Evolutionary conservation across 2,888 invertebrate genomes (phyloP).

Genomic region (Syritta pipiens): DNA sequence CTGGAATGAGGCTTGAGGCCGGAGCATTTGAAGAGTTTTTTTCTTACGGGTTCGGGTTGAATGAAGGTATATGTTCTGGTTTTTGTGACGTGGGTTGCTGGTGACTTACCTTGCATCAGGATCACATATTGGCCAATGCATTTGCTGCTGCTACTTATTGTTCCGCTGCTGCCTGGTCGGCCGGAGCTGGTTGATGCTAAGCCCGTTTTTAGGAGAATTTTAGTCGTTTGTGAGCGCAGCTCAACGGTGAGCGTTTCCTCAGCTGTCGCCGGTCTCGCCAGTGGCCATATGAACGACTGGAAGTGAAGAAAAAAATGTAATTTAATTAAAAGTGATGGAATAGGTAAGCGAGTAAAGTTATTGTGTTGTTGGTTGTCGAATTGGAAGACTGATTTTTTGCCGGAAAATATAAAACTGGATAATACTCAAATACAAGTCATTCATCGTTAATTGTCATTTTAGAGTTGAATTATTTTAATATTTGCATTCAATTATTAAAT

Average conservation of each 20-base stretch:
- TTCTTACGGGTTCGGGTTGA: not conserved
- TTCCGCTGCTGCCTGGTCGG: conserved; percentile 72
- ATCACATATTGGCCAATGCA: conserved; percentile 76
- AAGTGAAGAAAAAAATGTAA: conserved; percentile 69
- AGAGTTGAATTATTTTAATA: too few relatives aligned
- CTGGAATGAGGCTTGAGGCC: not conserved
- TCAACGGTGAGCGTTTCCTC: conserved; percentile 83
- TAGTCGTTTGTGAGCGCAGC: conserved; percentile 75
- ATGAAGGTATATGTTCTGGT: not conserved
- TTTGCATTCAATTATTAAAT: too few relatives aligned
- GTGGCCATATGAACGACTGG: conserved; percentile 85
- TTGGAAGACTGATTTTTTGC: too few relatives aligned
- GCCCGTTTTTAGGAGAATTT: conserved; percentile 74
- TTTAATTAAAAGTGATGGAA: too few relatives aligned
- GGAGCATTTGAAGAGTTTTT: not conserved
- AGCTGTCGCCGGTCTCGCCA: conserved; percentile 83
- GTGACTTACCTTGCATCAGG: conserved; percentile 75
- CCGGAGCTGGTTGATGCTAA: conserved; percentile 71
- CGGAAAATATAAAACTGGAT: too few relatives aligned
- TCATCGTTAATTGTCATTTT: too few relatives aligned
- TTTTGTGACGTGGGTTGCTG: not conserved
- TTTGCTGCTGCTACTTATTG: conserved; percentile 75
- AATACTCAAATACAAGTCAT: too few relatives aligned
- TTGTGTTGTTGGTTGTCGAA: too few relatives aligned
- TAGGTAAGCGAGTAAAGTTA: too few relatives aligned